Evolutionary conservation across 2,797 vertebrate genomes (phyloP).

Genomic region (Dipus sagitta): DNA sequence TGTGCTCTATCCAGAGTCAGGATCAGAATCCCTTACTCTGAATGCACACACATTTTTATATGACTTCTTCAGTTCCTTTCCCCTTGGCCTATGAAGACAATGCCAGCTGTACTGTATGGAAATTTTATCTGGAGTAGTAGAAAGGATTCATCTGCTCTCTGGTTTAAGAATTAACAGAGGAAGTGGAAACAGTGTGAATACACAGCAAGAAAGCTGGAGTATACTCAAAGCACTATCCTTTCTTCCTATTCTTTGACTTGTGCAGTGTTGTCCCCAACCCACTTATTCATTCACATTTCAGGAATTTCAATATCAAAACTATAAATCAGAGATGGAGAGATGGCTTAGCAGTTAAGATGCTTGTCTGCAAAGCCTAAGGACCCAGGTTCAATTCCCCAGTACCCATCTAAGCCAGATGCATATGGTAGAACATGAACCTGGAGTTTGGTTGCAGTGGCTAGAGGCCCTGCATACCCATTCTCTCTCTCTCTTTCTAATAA

Average conservation of each 20-base stretch:
- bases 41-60: not conserved
- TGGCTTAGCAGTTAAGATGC: no score
- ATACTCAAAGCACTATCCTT: not conserved
- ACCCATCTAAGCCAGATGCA: no score
- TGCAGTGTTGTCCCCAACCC: not conserved
- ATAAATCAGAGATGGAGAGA: not conserved
- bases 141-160: not conserved
- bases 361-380: no score
- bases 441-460: no score
- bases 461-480: no score
- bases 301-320: not conserved
- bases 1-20: not conserved
- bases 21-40: not conserved
- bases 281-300: not conserved
- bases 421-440: no score
- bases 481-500: no score
- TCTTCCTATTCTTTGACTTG: not conserved
- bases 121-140: not conserved
- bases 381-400: no score
- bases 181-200: not conserved
- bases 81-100: not conserved
- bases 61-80: not conserved
- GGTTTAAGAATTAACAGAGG: not conserved
- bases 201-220: not conserved
- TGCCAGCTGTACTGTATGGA: not conserved